A percentile compares a stretch with the other conserved stretches of the same genome.
These are phyloP conservation scores for Brachypterus glaber DNA, from an alignment of 2,888 invertebrate genomes.

Conservation along the genomic window DNA sequence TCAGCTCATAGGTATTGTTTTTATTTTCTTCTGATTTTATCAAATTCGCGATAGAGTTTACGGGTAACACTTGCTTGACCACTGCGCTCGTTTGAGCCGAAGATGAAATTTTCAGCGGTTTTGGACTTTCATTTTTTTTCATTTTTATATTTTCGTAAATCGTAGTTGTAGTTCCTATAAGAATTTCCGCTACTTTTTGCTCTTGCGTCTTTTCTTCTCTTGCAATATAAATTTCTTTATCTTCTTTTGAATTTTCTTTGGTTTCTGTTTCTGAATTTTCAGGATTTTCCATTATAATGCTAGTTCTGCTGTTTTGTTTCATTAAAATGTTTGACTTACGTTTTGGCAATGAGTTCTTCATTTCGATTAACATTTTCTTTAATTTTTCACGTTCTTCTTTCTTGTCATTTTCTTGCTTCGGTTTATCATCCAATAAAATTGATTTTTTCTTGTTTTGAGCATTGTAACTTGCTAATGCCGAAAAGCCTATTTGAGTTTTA, in stretches of 20 bases:
- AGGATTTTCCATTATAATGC: conserved; percentile 35
- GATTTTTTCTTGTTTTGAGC: conserved; percentile 24
- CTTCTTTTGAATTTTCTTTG: conserved; percentile 19
- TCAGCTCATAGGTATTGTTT: conserved; percentile 41
- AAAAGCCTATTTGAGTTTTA: conserved; percentile 39
- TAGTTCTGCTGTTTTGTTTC: conserved; percentile 31
- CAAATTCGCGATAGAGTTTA: conserved; percentile 19
- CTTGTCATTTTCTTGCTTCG: conserved; percentile 34
- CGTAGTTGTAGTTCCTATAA: conserved; percentile 38
- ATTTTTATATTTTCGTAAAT: conserved; percentile 42
- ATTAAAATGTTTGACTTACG: conserved; percentile 37
- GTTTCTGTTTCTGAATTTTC: conserved; percentile 22
- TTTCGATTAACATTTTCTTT: conserved; percentile 65
- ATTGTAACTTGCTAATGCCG: conserved; percentile 33
- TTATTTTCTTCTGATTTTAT: conserved; percentile 17
- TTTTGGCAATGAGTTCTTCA: conserved; percentile 63
- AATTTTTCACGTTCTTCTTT: conserved; percentile 50
- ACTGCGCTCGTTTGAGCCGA: conserved; percentile 49
- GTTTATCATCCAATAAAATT: conserved; percentile 23
- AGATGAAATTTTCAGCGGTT: conserved; percentile 47
- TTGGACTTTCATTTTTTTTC: conserved; percentile 32
- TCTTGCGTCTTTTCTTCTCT: conserved; percentile 23
- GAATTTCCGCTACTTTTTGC: conserved; percentile 34
- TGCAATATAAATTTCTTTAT: conserved; percentile 6
- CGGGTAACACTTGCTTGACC: conserved; percentile 36